Base-by-base conservation (phyloP, 1,140 invertebrate species). In the Lepidostoma basale region DNA sequence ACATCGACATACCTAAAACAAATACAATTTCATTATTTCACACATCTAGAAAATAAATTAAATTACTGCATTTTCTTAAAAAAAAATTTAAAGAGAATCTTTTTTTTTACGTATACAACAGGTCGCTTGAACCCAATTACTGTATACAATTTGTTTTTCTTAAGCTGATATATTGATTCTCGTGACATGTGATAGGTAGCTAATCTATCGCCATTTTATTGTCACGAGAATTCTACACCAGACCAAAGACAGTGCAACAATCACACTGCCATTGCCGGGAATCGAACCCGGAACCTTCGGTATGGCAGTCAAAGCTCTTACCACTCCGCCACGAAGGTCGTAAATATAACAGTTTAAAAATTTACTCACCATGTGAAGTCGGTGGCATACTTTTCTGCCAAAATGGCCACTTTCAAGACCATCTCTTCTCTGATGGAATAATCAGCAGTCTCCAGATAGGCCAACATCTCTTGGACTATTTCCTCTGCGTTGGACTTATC, bases 361-460 rank as follows among this genome's bases (percentile, higher is more conserved):
- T 2, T 9, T 0, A 69, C 49, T 84, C 88, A 89, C 98, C 98
- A 99, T 10, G 97, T 99, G 75, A 98, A 99, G 81, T 99, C 98
- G 22, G 96, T 97, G 1, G 98, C 98, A 84, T 99, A 99, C 83
- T 99, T 99, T 83, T 99, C 98, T 14, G 98, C 96, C 64, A 99
- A 84, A 77, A 99, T 99, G 25, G 98, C 98, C 63, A 99, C 97
- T 86, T 99, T 99, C 6, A 99, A 84, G 9, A 98, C 98, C 98
- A 99, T 99, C 85, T 99, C 98, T 84, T 99, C 98, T 74, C 98
- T 87, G 75, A 99, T 99, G 16, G 98, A 99, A 83, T 99, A 99
- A 84, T 99, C 98, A 26, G 98, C 98, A 12, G 97, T 98, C 85
- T 99, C 98, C 65, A 99, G 84, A 80, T 99, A 99, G 76, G 96